Evolutionary conservation across 2,888 invertebrate genomes (phyloP).

Genomic region (Eucera pruinosa): DNA sequence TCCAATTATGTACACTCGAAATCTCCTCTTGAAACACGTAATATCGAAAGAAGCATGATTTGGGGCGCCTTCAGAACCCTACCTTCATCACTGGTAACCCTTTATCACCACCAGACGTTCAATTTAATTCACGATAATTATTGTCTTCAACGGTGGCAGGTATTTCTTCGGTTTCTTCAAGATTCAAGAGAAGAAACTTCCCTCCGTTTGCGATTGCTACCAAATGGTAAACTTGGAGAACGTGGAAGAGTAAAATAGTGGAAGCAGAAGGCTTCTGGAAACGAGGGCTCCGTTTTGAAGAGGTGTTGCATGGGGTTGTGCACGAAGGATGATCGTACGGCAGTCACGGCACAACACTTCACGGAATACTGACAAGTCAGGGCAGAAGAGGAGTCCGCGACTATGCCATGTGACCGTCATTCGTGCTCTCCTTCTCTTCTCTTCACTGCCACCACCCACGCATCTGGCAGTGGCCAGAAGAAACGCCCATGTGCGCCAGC

Average conservation of each 20-base stretch:
- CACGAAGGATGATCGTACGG: conserved; percentile 39
- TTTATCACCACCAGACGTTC: too few relatives aligned
- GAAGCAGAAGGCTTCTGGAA: neutral
- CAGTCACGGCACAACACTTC: conserved; percentile 72
- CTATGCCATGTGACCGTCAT: conserved; percentile 77
- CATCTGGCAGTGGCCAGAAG: conserved; percentile 74
- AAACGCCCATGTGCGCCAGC: conserved; percentile 70
- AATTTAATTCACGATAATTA: neutral
- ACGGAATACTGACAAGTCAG: conserved; percentile 80
- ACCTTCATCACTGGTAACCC: too few relatives aligned
- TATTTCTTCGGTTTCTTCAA: neutral
- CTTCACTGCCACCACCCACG: conserved; percentile 76
- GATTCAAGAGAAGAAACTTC: neutral
- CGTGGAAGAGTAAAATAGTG: too few relatives aligned
- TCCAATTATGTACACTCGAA: too few relatives aligned
- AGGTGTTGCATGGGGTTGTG: conserved; percentile 44
- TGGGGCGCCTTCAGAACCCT: too few relatives aligned
- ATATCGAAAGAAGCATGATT: too few relatives aligned
- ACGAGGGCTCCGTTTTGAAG: neutral
- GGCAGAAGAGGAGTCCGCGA: conserved; percentile 73
- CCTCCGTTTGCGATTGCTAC: neutral
- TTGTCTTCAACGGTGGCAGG: too few relatives aligned
- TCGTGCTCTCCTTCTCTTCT: conserved; percentile 73
- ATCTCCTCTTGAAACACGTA: too few relatives aligned
- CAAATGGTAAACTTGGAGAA: neutral